phyloP scores from a whole-genome alignment of 2,797 vertebrate species.

The Peromyscus attwateri region DNA sequence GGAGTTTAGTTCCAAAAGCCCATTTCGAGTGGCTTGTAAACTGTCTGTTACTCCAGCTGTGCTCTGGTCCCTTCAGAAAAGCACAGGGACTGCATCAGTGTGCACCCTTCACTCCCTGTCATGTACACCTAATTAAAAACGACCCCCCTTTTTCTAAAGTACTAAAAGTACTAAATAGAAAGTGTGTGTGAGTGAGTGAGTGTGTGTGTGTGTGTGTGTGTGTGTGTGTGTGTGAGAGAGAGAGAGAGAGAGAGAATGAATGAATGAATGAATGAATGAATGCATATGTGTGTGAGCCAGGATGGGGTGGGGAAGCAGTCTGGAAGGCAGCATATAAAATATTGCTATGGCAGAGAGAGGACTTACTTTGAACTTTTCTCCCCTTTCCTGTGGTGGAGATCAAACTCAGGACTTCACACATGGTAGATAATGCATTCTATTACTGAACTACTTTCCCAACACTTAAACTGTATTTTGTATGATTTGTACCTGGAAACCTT shows the following conservation, averaged over 20 bases:
- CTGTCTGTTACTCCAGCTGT: not conserved
- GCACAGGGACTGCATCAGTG: not conserved
- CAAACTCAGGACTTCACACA: not conserved
- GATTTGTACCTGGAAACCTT: slow-evolving; percentile 33
- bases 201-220: too few species aligned
- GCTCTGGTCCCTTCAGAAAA: not conserved
- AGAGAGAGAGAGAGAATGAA: not conserved
- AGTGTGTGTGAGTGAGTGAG: not conserved
- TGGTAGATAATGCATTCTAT: not conserved
- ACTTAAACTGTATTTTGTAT: not conserved
- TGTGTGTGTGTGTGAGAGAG: too few species aligned
- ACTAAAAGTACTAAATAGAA: not conserved
- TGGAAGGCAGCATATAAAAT: not conserved
- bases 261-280: too few species aligned
- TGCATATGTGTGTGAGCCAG: not conserved
- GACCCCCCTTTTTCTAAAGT: not conserved
- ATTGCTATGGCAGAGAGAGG: not conserved
- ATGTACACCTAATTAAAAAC: not conserved
- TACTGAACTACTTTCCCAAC: not conserved
- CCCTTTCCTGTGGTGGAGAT: not conserved
- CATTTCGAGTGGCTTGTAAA: not conserved
- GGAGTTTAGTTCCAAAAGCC: not conserved
- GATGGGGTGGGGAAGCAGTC: not conserved
- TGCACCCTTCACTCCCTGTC: not conserved
- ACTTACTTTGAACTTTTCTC: not conserved